Evolutionary conservation across 2,888 invertebrate species (phyloP).

Genomic region (Neoascia interrupta): DNA sequence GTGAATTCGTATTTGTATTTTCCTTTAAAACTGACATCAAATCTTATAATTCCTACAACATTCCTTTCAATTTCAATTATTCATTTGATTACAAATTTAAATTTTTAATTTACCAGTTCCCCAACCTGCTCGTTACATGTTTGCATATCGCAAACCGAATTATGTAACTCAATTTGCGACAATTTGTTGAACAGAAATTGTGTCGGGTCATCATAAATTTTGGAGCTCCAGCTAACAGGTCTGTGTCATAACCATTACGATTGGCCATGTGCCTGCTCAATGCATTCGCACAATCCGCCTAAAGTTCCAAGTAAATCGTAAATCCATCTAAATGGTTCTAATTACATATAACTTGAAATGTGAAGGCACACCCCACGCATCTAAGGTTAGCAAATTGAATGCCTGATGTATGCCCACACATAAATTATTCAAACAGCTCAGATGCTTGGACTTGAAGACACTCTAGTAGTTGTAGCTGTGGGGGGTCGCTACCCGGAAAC

Average conservation of each 20-base stretch:
- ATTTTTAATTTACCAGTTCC: too few relatives aligned
- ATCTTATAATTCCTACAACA: too few relatives aligned
- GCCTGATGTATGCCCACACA: constrained; percentile 40
- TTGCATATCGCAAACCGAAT: too few relatives aligned
- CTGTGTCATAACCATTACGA: too few relatives aligned
- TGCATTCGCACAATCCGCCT: constrained; percentile 52
- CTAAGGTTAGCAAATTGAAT: constrained; percentile 36
- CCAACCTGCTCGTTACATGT: too few relatives aligned
- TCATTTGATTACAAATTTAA: too few relatives aligned
- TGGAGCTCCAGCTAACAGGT: too few relatives aligned
- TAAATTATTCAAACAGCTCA: constrained; percentile 44
- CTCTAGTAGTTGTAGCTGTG: not conserved
- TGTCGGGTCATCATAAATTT: constrained; percentile 56
- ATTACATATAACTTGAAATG: constrained; percentile 57
- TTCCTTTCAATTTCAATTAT: too few relatives aligned
- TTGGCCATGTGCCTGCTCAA: constrained; percentile 19
- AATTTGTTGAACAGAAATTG: constrained; percentile 63
- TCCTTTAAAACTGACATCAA: too few relatives aligned
- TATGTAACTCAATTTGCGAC: too few relatives aligned
- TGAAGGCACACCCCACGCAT: constrained; percentile 21
- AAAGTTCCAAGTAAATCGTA: constrained; percentile 58
- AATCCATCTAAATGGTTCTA: constrained; percentile 65
- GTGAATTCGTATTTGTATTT: too few relatives aligned
- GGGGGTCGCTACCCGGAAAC: not conserved
- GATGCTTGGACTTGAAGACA: constrained; percentile 5